These are phyloP conservation scores for Tetrao urogallus DNA, from an alignment of 2,113 vertebrate species.

Conservation along the genomic window DNA sequence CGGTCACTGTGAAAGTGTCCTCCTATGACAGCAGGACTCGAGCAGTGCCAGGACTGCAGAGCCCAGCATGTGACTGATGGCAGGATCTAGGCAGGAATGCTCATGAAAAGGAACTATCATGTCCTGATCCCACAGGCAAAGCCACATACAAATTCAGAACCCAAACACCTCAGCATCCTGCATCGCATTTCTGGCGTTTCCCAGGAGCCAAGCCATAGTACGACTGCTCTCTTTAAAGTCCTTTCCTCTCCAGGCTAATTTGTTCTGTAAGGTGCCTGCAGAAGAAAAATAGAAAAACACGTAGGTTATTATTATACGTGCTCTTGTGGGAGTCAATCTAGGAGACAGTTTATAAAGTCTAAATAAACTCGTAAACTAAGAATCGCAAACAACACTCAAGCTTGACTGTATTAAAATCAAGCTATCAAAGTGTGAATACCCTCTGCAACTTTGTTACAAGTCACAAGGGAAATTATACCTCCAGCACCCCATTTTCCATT, in stretches of 20 bases:
- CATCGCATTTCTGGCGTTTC: background rate
- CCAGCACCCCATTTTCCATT: background rate
- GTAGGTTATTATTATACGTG: fast-evolving
- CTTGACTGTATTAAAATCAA: background rate
- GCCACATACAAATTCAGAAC: background rate
- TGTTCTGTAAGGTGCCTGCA: fast-evolving
- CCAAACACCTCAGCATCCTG: background rate
- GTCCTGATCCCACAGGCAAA: slow-evolving; percentile 2
- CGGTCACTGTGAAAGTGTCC: slow-evolving; percentile 20
- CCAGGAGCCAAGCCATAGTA: background rate
- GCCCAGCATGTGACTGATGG: slow-evolving; percentile 14
- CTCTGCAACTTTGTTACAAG: background rate
- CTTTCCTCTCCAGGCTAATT: background rate
- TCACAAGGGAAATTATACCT: background rate
- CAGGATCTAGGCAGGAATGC: slow-evolving; percentile 34
- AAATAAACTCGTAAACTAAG: background rate
- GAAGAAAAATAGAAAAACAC: background rate
- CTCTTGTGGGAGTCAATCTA: background rate
- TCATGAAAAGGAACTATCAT: background rate
- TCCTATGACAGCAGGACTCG: background rate
- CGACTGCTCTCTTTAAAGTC: background rate
- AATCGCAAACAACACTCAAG: background rate
- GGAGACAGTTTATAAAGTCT: background rate
- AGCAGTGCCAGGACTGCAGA: slow-evolving; percentile 8
- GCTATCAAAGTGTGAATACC: background rate